These are phyloP conservation scores for Syngnathoides biaculeatus DNA, from an alignment of 2,113 vertebrate species.

Conservation along the genomic window DNA sequence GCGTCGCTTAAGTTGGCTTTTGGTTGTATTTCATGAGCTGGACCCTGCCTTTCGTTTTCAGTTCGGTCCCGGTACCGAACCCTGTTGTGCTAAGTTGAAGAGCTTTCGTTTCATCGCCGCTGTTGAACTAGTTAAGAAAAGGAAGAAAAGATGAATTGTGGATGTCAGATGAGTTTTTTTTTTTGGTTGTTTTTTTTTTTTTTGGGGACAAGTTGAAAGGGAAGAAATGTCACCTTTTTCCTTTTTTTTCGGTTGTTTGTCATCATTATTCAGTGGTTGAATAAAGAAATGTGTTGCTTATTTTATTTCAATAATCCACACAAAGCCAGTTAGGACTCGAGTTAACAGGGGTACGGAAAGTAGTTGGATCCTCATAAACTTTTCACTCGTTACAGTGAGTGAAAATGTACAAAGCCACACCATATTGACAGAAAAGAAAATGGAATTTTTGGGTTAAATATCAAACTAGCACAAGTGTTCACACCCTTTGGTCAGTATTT, in stretches of 20 bases:
- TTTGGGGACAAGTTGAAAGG: slow-evolving; percentile 50
- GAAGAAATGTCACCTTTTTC: slow-evolving; percentile 31
- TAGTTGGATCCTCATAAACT: no score
- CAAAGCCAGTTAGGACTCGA: not conserved
- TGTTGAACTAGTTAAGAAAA: slow-evolving; percentile 45
- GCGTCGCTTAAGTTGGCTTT: slow-evolving; percentile 29
- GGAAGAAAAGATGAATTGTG: slow-evolving; percentile 25
- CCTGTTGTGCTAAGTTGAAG: slow-evolving; percentile 26
- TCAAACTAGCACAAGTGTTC: no score
- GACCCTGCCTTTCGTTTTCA: slow-evolving; percentile 43
- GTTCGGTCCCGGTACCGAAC: slow-evolving; percentile 29
- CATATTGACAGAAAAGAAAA: no score
- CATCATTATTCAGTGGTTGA: slow-evolving; percentile 78
- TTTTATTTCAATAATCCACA: slow-evolving; percentile 50
- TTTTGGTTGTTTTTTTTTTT: no score
- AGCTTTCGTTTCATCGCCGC: slow-evolving; percentile 42
- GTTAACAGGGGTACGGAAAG: no score
- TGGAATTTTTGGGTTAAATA: no score
- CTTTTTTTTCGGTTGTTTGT: slow-evolving; percentile 64
- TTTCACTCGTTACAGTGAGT: no score
- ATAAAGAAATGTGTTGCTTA: slow-evolving; percentile 73
- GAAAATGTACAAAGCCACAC: no score
- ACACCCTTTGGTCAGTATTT: no score
- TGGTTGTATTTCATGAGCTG: slow-evolving; percentile 41
- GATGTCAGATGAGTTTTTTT: slow-evolving; percentile 44